Conservation (phyloP, 2,888 invertebrate species). For the Rhabditoides inermis region DNA sequence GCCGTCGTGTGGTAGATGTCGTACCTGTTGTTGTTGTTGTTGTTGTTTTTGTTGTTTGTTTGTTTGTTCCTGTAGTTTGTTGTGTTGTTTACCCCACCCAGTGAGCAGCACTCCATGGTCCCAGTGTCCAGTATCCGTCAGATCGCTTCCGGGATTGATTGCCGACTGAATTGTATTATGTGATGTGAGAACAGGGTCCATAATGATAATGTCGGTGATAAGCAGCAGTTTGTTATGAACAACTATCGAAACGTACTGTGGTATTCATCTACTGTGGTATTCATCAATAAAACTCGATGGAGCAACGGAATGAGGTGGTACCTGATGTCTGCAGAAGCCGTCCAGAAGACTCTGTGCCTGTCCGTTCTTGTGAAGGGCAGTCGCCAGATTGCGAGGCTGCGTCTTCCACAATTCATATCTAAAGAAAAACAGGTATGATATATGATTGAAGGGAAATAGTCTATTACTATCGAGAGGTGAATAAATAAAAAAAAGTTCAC, state of each 20-base stretch:
- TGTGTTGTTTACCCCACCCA: constrained; percentile 17
- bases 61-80: neutral
- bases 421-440: too few relatives aligned
- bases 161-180: constrained; percentile 13
- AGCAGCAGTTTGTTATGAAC: neutral
- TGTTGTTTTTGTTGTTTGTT: too few relatives aligned
- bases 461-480: neutral
- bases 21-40: constrained; percentile 25
- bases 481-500: too few relatives aligned
- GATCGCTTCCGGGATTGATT: constrained; percentile 49
- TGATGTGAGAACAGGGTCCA: neutral
- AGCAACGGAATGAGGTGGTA: too few relatives aligned
- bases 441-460: too few relatives aligned
- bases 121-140: constrained; percentile 50
- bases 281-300: neutral
- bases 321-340: constrained; percentile 50
- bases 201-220: neutral
- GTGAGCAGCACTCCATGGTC: constrained; percentile 51
- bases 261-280: neutral
- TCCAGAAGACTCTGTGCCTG: constrained; percentile 51
- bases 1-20: constrained; percentile 52
- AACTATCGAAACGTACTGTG: neutral
- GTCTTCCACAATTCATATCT: constrained; percentile 37
- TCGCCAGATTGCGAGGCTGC: constrained; percentile 24
- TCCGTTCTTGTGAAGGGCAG: constrained; percentile 46